Conservation (phyloP, 2,113 vertebrate species). For the Petaurus breviceps region DNA sequence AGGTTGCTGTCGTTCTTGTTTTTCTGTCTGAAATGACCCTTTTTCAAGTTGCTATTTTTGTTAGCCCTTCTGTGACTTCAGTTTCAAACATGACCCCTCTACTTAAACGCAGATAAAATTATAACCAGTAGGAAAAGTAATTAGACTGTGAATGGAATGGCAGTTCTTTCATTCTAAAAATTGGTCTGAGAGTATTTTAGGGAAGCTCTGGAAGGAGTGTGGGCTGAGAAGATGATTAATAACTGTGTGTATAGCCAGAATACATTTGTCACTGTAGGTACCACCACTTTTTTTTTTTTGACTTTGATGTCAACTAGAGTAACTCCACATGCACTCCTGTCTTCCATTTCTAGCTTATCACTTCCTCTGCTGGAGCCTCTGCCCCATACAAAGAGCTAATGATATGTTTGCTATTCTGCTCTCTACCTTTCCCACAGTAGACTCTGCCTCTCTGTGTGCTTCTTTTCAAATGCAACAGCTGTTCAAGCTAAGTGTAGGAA, state of each 20-base stretch:
- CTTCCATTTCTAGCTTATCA: not conserved
- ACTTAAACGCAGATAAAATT: not conserved
- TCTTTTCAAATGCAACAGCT: conserved; percentile 70
- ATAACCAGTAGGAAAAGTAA: not conserved
- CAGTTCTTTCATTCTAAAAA: not conserved
- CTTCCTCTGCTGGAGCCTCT: conserved; percentile 21
- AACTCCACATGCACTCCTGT: not conserved
- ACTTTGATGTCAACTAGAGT: not conserved
- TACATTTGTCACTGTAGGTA: not conserved
- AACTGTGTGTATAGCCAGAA: not conserved
- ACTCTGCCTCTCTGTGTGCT: conserved; percentile 64
- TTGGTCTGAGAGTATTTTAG: not conserved
- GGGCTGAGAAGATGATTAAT: not conserved
- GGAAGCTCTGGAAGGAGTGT: not conserved
- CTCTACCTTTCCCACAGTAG: conserved; percentile 46
- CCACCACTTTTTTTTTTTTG: not conserved
- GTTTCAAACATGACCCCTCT: not conserved
- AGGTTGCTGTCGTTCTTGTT: not conserved
- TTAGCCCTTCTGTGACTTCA: not conserved
- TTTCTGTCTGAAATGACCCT: not conserved
- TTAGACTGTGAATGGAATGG: not conserved
- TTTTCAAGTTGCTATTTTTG: not conserved
- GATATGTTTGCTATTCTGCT: conserved; percentile 42
- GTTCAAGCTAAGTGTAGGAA: conserved; percentile 57
- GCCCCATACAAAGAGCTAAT: not conserved